A percentile compares a stretch with the other conserved stretches of the same genome.
Evolutionary conservation across 23 tunicate species (phyloP).

Genomic region (Diplosoma virens): DNA sequence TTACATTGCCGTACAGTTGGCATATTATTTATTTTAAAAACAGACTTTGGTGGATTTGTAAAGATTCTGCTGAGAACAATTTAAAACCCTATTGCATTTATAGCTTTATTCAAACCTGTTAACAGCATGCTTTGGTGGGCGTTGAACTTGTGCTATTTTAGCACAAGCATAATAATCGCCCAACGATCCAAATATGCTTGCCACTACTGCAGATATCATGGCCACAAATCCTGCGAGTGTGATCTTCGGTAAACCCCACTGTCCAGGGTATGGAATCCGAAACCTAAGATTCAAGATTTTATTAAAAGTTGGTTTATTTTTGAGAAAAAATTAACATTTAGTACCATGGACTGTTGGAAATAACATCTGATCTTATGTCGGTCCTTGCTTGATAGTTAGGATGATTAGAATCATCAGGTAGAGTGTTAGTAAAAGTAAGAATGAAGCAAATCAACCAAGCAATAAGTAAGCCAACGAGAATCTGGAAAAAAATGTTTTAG

Average conservation of each 20-base stretch:
- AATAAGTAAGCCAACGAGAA: conserved; percentile 19
- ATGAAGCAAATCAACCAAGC: conserved; percentile 50
- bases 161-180: conserved; percentile 97
- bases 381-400: conserved; percentile 42
- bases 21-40: too few relatives aligned
- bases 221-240: conserved; percentile 80
- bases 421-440: conserved; percentile 33
- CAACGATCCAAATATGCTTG: conserved; percentile 78
- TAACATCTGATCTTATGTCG: conserved; percentile 29
- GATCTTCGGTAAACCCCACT: conserved; percentile 86
- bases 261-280: conserved; percentile 79
- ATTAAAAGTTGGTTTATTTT: background rate
- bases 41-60: too few relatives aligned
- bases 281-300: conserved; percentile 42
- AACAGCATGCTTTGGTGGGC: conserved; percentile 71
- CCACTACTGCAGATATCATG: conserved; percentile 69
- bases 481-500: too few relatives aligned
- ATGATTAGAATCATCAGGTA: conserved; percentile 38
- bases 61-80: too few relatives aligned
- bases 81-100: too few relatives aligned
- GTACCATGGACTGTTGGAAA: conserved; percentile 48
- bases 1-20: too few relatives aligned
- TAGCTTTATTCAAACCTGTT: conserved; percentile 80
- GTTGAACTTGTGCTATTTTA: conserved; percentile 53
- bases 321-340: background rate